These are phyloP conservation scores for Corydoras maculifer DNA, from an alignment of 2,113 vertebrate genomes.

Conservation along the genomic window DNA sequence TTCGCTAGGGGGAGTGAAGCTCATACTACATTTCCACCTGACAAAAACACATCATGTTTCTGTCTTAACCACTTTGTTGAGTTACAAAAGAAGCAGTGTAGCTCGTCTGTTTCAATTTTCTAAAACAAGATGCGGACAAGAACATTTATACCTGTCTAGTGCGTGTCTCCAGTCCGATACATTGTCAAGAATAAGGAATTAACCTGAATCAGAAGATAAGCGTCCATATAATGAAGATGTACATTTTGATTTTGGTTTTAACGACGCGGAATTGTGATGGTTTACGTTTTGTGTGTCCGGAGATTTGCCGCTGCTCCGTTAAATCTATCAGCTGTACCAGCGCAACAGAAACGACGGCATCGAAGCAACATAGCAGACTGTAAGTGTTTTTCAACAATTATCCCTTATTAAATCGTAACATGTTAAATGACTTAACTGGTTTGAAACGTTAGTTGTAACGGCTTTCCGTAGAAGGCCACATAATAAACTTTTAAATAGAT, in stretches of 20 bases:
- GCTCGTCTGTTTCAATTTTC: not conserved
- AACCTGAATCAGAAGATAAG: not conserved
- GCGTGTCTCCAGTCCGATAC: not conserved
- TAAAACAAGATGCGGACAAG: not conserved
- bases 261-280: conserved; percentile 9
- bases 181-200: not conserved
- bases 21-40: not conserved
- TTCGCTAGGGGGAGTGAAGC: not conserved
- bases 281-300: conserved; percentile 37
- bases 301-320: conserved; percentile 35
- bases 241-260: not conserved
- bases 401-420: no score
- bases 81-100: not conserved
- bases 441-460: no score
- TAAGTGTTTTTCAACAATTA: conserved; percentile 18
- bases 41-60: not conserved
- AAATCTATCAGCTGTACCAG: conserved; percentile 35
- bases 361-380: conserved; percentile 34
- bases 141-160: not conserved
- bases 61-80: not conserved
- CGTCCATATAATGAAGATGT: conserved; percentile 19
- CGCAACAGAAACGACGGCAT: conserved; percentile 19
- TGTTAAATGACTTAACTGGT: no score
- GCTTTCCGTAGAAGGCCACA: no score
- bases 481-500: no score